Evolutionary conservation across 2,888 invertebrate species (phyloP).

Genomic region (Sympetrum striolatum): DNA sequence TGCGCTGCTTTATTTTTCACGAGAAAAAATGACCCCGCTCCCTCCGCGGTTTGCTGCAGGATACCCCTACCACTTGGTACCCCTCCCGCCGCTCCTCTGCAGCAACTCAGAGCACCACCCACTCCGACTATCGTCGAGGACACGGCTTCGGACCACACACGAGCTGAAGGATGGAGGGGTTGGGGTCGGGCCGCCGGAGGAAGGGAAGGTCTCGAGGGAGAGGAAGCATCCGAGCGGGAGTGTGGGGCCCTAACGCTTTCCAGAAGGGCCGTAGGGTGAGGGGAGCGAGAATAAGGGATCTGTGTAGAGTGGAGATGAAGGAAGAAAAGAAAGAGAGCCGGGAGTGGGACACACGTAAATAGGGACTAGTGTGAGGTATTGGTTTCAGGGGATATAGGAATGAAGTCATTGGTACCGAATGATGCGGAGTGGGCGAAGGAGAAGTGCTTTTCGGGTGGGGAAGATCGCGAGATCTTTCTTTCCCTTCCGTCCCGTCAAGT

Average conservation of each 20-base stretch:
- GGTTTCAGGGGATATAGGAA: slow-evolving; percentile 9
- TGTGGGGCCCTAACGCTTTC: not conserved
- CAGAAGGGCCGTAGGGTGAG: not conserved
- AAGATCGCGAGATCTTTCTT: not conserved
- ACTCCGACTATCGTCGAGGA: not conserved
- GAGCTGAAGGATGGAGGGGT: not conserved
- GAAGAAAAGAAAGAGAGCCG: not conserved
- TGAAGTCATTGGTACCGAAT: slow-evolving; percentile 26
- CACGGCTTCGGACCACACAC: slow-evolving; percentile 25
- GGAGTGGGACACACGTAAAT: not conserved
- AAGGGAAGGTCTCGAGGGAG: not conserved
- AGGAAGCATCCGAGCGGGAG: not conserved
- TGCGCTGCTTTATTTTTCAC: not conserved
- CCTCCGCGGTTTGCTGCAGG: not conserved
- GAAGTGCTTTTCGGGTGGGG: not conserved
- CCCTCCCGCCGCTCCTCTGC: not conserved
- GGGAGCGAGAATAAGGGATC: not conserved
- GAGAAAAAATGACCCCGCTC: not conserved
- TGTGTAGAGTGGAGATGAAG: not conserved
- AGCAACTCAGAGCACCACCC: not conserved
- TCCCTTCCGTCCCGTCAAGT: not conserved
- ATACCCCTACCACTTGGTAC: not conserved
- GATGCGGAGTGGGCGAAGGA: not conserved
- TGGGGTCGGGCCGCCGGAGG: not conserved
- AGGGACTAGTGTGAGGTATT: not conserved